phyloP scores from a whole-genome alignment of 2,888 invertebrate species.

The Leptopilina syphax region DNA sequence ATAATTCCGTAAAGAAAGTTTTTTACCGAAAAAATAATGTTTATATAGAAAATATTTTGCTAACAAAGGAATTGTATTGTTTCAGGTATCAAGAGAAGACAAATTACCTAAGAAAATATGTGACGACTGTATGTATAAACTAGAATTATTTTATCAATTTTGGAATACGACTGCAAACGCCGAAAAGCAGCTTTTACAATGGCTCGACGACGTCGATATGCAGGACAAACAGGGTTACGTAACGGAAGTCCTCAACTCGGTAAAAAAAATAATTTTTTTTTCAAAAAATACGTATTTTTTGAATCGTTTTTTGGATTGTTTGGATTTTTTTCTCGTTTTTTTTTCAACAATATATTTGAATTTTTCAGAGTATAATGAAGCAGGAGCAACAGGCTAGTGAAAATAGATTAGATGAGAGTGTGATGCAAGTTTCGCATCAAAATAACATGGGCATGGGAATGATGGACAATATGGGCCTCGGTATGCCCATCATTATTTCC shows the following conservation, averaged over 20 bases:
- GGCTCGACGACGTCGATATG: conserved; percentile 71
- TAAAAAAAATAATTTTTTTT: conserved; percentile 55
- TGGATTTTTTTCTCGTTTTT: no score
- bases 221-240: conserved; percentile 73
- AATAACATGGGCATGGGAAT: conserved; percentile 72
- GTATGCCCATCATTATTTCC: conserved; percentile 71
- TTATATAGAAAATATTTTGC: neutral
- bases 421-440: conserved; percentile 70
- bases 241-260: conserved; percentile 68
- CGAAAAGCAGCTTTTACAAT: conserved; percentile 80
- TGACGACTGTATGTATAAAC: conserved; percentile 84
- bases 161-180: conserved; percentile 84
- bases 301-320: neutral
- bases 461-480: conserved; percentile 72
- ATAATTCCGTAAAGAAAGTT: no score
- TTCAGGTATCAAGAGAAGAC: conserved; percentile 83
- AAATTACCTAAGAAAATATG: conserved; percentile 85
- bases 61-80: conserved; percentile 51
- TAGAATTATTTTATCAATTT: conserved; percentile 85
- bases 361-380: conserved; percentile 70
- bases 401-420: conserved; percentile 71
- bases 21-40: no score
- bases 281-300: neutral
- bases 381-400: conserved; percentile 69
- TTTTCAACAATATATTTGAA: conserved; percentile 6